phyloP scores from a whole-genome alignment of 2,113 vertebrate species.

The Balaeniceps rex region DNA sequence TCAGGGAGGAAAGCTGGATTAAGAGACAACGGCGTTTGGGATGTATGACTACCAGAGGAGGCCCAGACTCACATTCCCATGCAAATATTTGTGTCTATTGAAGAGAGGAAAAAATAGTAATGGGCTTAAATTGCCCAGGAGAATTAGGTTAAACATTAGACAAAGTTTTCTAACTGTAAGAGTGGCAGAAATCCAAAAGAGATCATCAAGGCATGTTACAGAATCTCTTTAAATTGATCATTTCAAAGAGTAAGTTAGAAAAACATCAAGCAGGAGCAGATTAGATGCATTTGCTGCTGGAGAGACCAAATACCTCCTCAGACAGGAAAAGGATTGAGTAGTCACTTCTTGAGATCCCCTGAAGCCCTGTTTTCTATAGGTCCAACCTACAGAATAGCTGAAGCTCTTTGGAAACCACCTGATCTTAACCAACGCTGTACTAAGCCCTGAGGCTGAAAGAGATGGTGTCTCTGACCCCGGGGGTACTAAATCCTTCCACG shows the following conservation, averaged over 20 bases:
- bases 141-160: neutral
- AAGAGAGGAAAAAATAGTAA: neutral
- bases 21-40: neutral
- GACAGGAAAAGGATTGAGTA: fast-evolving
- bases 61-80: neutral
- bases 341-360: neutral
- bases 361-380: neutral
- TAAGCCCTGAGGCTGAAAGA: neutral
- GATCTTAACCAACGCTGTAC: neutral
- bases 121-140: neutral
- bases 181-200: neutral
- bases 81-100: neutral
- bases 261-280: neutral
- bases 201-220: neutral
- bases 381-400: neutral
- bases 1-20: neutral
- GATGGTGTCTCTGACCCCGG: fast-evolving
- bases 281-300: neutral
- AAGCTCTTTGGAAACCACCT: neutral
- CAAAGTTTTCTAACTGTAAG: neutral
- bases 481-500: neutral
- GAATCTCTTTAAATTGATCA: neutral
- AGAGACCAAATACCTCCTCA: neutral
- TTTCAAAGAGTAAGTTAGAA: neutral
- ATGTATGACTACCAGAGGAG: neutral